Evolutionary conservation across 2,113 vertebrate genomes (phyloP), one percentile per base, ranked within the genome.

Genomic region (Poeciliopsis prolifica): DNA sequence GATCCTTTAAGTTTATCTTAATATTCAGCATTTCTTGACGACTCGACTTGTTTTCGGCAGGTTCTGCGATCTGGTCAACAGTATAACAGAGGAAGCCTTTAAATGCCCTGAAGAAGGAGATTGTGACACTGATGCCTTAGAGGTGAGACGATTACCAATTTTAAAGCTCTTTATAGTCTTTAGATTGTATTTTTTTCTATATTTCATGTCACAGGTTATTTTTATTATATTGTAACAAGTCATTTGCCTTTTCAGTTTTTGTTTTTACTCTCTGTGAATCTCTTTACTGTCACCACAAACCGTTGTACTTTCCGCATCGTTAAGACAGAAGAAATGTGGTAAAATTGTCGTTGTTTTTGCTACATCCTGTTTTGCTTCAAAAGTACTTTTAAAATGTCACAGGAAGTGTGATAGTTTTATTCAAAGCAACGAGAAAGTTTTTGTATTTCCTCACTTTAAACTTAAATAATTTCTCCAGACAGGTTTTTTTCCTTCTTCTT

Each of bases 11-110:
- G 29, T 29, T 29, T 29, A 29, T 29, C 29, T 37, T 12, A 15
- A 15, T 40, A 13, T n/a, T 28, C 65, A 51, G 42, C 4, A 30
- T 30, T 51, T 24, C 28, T 30, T 9, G 26, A 22, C 74, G 13
- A 79, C 13, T 2, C 0, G 24, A 13, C 28, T 70, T 65, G 68
- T 87, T 51, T 78, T 64, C 78, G 13, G 62, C 83, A 99, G 97
- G 86, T 98, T 99, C 94, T 98, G 98, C 90, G 96, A 98, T 77
- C 95, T 98, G 95, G 97, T 99, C 69, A 98, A 97, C 86, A 96
- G 95, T 78, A 96, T 99, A 60, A 95, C 96, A 0, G 97, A 99
- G 83, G 98, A 99, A 83, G 95, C 96, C 66, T 96, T 97, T 87
- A 96, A 94, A 81, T 86, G 92, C 42, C 91, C 94, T 0, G 98